Evolutionary conservation across 2,797 vertebrate genomes (phyloP), one percentile per base, ranked within the genome.

Genomic region (Lutjanus argentimaculatus): DNA sequence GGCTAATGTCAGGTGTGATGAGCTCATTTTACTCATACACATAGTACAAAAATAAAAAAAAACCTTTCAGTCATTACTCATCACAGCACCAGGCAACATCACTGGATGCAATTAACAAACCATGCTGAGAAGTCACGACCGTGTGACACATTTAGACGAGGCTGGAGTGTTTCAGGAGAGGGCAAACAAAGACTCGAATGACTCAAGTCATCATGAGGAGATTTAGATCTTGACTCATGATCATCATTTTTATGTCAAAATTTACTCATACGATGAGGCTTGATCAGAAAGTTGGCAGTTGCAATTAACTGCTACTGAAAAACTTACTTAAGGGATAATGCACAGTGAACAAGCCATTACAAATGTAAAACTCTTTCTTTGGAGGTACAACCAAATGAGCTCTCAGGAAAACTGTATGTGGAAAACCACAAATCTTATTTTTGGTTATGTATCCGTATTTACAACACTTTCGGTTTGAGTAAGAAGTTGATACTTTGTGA

Each of bases 161-260:
- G 64, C 52, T 53, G 66, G 42, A 56, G 74, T 65, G 48, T 81
- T 81, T 85, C 42, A 80, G 61, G 53, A 68, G 57, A 0, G 15
- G 15, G 2, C 59, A 63, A 86, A 87, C 25, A 74, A 84, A 85
- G 42, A 16, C 48, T 42, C n/a, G 16, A 73, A 42, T 82, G 80
- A 86, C 56, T 89, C 82, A 77, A 68, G 70, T 82, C 71, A n/a
- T n/a, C 82, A 72, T 2, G 67, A 67, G 63, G 66, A 72, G 58
- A 58, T 58, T 8, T 45, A 57, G 42, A 55, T 67, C 42, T 65
- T 15, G 46, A 46, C n/a, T n/a, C n/a, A n/a, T n/a, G n/a, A n/a
- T n/a, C n/a, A n/a, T 71, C n/a, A 9, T 69, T 67, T 72, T 62
- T 25, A 25, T 76, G 17, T 56, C 19, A 21, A 72, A 73, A 64